Conservation (phyloP, 2,113 vertebrate genomes). For the Bagarius yarrelli region DNA sequence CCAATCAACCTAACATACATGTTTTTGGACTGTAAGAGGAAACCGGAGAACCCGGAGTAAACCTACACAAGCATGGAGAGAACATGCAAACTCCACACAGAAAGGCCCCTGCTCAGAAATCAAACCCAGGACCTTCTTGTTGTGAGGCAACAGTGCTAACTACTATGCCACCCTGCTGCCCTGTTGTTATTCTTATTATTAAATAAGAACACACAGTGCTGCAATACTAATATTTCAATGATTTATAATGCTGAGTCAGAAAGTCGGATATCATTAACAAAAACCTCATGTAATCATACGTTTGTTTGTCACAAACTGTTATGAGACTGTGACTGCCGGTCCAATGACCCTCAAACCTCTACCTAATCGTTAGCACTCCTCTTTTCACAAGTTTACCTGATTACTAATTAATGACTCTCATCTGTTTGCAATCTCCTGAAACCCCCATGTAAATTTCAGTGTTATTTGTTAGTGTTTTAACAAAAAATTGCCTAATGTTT, state of each 20-base stretch:
- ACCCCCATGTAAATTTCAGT: not conserved
- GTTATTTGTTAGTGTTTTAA: not conserved
- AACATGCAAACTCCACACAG: too few relatives aligned
- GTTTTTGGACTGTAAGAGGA: too few relatives aligned
- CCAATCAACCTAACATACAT: too few relatives aligned
- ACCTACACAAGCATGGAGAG: too few relatives aligned
- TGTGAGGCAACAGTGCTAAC: too few relatives aligned
- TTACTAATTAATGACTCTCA: constrained; percentile 5
- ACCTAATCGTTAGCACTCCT: not conserved
- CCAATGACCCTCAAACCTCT: not conserved
- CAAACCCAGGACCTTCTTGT: too few relatives aligned
- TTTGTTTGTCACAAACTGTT: not conserved
- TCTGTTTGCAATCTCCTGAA: not conserved
- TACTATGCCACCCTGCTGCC: too few relatives aligned
- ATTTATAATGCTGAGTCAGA: not conserved
- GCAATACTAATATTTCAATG: not conserved
- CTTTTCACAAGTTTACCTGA: not conserved
- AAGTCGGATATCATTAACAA: not conserved
- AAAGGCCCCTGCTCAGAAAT: too few relatives aligned
- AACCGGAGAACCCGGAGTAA: too few relatives aligned
- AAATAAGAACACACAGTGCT: not conserved
- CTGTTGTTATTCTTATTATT: too few relatives aligned
- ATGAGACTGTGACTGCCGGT: not conserved
- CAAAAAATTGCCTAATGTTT: not conserved
- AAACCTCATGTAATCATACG: not conserved